These are phyloP conservation scores for Heterocephalus glaber DNA, from an alignment of 2,113 vertebrate genomes.

Conservation along the genomic window DNA sequence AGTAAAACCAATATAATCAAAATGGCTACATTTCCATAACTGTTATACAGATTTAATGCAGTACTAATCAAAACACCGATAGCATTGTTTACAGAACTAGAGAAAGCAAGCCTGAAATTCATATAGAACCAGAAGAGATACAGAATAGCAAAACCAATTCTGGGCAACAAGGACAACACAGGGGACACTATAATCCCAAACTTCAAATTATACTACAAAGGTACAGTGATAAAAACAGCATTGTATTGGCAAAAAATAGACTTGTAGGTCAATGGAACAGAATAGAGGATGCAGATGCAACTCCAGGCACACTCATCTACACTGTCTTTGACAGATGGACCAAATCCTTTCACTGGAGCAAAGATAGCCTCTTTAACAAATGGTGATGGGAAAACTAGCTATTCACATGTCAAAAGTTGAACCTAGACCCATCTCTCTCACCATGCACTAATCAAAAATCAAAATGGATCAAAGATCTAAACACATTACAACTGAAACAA, in stretches of 20 bases:
- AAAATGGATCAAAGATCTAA: not conserved
- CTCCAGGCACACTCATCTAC: not conserved
- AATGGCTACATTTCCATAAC: not conserved
- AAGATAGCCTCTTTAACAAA: not conserved
- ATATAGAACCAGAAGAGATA: not conserved
- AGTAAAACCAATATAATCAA: not conserved
- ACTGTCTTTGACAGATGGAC: not conserved
- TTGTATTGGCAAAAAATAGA: not conserved
- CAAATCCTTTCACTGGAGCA: not conserved
- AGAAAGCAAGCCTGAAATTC: not conserved
- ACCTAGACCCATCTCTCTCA: not conserved
- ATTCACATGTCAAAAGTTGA: not conserved
- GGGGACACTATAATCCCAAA: not conserved
- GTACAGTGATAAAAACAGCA: not conserved
- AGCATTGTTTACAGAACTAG: not conserved
- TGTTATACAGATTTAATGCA: not conserved
- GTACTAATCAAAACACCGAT: not conserved
- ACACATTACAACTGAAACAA: not conserved
- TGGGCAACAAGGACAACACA: not conserved
- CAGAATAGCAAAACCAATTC: not conserved
- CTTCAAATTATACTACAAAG: not conserved
- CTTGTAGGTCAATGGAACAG: not conserved
- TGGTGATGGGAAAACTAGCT: not conserved
- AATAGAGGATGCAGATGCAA: not conserved
- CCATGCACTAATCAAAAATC: not conserved